These are phyloP conservation scores for Nixonia krombeini DNA, from an alignment of 1,140 invertebrate genomes.

Conservation along the genomic window DNA sequence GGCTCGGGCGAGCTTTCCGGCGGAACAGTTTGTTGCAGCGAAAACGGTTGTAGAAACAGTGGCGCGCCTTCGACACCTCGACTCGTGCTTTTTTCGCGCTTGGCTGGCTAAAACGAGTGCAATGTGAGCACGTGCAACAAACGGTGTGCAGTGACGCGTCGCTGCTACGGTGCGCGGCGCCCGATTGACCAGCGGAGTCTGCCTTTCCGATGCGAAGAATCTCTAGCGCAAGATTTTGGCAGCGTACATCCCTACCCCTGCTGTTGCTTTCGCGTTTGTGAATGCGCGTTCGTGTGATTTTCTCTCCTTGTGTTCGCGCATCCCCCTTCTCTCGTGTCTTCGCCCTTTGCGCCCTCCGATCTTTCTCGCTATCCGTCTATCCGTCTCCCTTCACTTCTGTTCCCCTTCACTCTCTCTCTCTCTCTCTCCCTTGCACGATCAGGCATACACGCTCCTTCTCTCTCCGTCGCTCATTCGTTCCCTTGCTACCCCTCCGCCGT, in stretches of 20 bases:
- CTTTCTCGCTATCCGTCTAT: no score
- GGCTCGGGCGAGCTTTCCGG: neutral
- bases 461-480: neutral
- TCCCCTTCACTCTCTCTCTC: slow-evolving; percentile 18
- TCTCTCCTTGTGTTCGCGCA: slow-evolving; percentile 15
- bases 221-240: slow-evolving; percentile 58
- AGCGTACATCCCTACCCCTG: slow-evolving; percentile 42
- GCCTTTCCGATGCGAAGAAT: slow-evolving; percentile 63
- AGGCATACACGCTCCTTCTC: neutral
- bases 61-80: slow-evolving; percentile 20
- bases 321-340: slow-evolving; percentile 7
- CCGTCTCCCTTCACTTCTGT: slow-evolving; percentile 11
- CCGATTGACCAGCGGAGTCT: slow-evolving; percentile 72
- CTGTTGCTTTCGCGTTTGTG: neutral
- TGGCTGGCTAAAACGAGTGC: slow-evolving; percentile 49
- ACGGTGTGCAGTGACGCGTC: slow-evolving; percentile 68
- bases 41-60: neutral
- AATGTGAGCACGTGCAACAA: slow-evolving; percentile 65
- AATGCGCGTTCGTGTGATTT: slow-evolving; percentile 7
- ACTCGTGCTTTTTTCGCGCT: slow-evolving; percentile 43
- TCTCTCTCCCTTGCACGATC: slow-evolving; percentile 2
- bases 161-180: slow-evolving; percentile 69
- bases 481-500: no score
- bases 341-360: slow-evolving; percentile 3
- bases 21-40: neutral